Evolutionary conservation across 1,140 invertebrate genomes (phyloP).

Genomic region (Heliconius nattereri): DNA sequence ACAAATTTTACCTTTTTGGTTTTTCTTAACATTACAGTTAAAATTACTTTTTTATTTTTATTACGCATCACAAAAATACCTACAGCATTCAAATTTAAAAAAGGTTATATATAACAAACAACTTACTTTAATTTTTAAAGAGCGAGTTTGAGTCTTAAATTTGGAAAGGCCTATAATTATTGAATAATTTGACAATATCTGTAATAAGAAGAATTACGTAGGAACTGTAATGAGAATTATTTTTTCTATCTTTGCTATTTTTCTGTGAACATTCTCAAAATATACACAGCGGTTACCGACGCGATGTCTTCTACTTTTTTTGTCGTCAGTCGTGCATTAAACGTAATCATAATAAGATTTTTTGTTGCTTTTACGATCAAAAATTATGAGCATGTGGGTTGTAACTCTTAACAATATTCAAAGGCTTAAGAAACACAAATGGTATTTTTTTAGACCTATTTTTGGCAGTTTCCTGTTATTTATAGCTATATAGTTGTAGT

Average conservation of each 20-base stretch:
- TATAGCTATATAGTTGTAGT: neutral
- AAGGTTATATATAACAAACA: no score
- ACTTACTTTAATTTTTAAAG: no score
- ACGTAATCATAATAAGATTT: constrained; percentile 36
- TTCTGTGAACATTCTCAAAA: neutral
- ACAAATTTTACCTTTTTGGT: no score
- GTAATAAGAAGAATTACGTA: no score
- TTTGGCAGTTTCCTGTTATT: constrained; percentile 6
- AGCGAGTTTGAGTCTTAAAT: no score
- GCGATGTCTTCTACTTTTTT: constrained; percentile 8
- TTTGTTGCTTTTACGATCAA: constrained; percentile 14
- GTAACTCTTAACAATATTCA: constrained; percentile 21
- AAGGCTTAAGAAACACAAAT: constrained; percentile 4
- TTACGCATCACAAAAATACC: no score
- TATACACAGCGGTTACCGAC: neutral
- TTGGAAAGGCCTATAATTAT: no score
- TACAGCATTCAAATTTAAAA: no score
- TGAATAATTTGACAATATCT: no score
- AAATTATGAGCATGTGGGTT: constrained; percentile 20
- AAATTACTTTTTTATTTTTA: no score
- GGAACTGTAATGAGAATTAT: no score
- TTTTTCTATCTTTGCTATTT: neutral
- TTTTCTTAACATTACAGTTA: no score
- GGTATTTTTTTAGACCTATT: constrained; percentile 14
- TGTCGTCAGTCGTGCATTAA: constrained; percentile 37